Evolutionary conservation across 2,113 vertebrate genomes (phyloP).

Genomic region (Phylloscopus trochilus): DNA sequence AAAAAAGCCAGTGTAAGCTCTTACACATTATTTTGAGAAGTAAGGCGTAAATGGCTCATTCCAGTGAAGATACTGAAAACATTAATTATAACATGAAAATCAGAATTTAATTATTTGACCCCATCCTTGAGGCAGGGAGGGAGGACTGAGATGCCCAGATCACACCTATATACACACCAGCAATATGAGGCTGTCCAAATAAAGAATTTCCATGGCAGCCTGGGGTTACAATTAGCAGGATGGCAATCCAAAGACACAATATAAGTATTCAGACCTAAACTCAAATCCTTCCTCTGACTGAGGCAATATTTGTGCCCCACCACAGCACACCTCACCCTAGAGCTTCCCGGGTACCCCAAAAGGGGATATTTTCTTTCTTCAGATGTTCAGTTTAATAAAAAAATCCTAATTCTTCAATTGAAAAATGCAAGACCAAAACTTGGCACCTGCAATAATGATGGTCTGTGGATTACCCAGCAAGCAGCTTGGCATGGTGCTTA

Average conservation of each 20-base stretch:
- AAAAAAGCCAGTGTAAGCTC: neutral
- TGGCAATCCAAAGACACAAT: neutral
- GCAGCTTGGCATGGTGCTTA: neutral
- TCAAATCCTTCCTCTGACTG: neutral
- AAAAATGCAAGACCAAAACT: neutral
- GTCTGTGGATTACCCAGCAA: neutral
- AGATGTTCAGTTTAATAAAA: neutral
- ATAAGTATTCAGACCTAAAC: neutral
- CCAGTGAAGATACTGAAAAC: neutral
- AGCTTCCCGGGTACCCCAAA: neutral
- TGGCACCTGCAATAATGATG: neutral
- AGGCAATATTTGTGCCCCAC: neutral
- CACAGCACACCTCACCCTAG: neutral
- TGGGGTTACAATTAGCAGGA: neutral
- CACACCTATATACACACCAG: neutral
- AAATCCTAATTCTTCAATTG: neutral
- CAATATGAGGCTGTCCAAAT: neutral
- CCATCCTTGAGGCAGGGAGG: fast-evolving
- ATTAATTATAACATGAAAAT: neutral
- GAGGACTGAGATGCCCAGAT: neutral
- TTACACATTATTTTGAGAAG: neutral
- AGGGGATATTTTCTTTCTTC: neutral
- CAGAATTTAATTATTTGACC: neutral
- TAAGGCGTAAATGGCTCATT: neutral
- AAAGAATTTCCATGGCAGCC: neutral